Evolutionary conservation across 2,797 vertebrate genomes (phyloP).

Genomic region (Enteromius afrohamiltoni): DNA sequence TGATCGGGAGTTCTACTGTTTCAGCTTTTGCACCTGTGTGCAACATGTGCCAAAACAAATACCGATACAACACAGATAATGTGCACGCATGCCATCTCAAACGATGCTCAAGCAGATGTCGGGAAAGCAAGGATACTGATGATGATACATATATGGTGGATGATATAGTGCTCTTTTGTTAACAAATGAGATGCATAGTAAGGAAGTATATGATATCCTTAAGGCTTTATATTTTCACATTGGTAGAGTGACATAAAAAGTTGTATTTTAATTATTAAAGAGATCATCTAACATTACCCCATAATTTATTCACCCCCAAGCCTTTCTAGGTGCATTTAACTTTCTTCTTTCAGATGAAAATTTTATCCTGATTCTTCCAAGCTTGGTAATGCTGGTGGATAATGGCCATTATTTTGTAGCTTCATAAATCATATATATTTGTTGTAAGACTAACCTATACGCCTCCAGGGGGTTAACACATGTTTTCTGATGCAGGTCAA

Average conservation of each 20-base stretch:
- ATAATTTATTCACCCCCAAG: too few species aligned
- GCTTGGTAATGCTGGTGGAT: too few species aligned
- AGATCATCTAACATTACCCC: not conserved
- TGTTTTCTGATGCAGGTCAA: too few species aligned
- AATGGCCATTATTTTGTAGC: too few species aligned
- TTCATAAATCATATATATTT: too few species aligned
- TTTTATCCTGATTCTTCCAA: too few species aligned
- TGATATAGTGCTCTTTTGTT: not conserved
- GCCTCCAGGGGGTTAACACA: too few species aligned
- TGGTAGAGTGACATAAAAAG: not conserved
- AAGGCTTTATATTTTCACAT: not conserved
- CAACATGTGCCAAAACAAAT: conserved; percentile 52
- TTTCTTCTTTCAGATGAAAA: too few species aligned
- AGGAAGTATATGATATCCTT: not conserved
- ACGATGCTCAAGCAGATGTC: conserved; percentile 6
- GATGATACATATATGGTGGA: not conserved
- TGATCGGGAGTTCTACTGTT: conserved; percentile 49
- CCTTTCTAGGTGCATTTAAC: too few species aligned
- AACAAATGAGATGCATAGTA: conserved; percentile 13
- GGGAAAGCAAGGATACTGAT: conserved; percentile 2
- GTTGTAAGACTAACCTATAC: too few species aligned
- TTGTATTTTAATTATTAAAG: not conserved
- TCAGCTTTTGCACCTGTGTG: conserved; percentile 56
- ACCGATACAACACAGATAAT: conserved; percentile 38
- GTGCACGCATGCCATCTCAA: conserved; percentile 11